Evolutionary conservation across 2,888 invertebrate genomes (phyloP).

Genomic region (Ecdyonurus torrentis): DNA sequence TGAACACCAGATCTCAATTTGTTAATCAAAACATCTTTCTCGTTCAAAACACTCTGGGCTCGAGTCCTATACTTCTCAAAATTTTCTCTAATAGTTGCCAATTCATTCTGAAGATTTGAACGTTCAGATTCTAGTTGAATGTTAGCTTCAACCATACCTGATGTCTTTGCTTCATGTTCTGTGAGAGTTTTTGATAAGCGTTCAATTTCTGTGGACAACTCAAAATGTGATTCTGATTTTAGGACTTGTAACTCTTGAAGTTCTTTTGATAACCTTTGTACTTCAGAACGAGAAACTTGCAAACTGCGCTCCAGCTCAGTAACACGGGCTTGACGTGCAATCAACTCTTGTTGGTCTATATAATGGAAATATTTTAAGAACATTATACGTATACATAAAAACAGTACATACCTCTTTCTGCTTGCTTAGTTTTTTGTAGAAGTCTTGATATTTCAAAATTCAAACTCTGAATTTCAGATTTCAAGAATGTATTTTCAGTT

Average conservation of each 20-base stretch:
- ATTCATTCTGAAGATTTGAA: neutral
- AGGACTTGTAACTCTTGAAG: neutral
- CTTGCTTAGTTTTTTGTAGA: constrained; percentile 27
- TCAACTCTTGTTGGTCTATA: constrained; percentile 2
- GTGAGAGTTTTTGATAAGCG: neutral
- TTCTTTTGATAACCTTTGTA: neutral
- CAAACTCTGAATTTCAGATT: constrained; percentile 32
- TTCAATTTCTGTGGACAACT: neutral
- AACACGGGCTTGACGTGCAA: neutral
- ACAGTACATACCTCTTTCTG: constrained; percentile 27
- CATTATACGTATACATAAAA: neutral
- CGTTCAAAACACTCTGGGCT: constrained; percentile 56
- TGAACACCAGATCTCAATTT: constrained; percentile 30
- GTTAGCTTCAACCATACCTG: neutral
- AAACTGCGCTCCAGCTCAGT: neutral
- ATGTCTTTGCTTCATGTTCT: neutral
- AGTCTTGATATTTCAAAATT: constrained; percentile 33
- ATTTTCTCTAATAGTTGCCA: constrained; percentile 21
- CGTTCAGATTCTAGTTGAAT: neutral
- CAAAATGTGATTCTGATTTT: constrained; percentile 1
- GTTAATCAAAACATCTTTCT: constrained; percentile 55
- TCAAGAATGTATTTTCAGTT: constrained; percentile 23
- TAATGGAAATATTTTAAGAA: no score
- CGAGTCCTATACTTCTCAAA: constrained; percentile 61
- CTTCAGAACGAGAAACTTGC: neutral